Evolutionary conservation across 2,888 invertebrate species (phyloP), one percentile per base, ranked within the genome.

Genomic region (Acleris sparsana): DNA sequence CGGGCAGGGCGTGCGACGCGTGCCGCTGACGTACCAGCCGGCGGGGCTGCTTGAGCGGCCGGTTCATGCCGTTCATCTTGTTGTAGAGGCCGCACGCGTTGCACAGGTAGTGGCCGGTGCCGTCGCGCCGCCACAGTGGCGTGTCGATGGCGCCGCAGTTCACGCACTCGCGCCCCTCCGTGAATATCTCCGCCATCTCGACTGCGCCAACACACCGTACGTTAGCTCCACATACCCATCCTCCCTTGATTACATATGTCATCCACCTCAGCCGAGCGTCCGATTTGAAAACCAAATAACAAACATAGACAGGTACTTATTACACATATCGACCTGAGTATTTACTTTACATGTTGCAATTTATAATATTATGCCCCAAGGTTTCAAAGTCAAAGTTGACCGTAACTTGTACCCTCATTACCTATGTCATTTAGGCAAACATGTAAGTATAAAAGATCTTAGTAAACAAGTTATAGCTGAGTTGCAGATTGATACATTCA

Each of bases 21-120:
- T 84, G 87, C 78, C 92, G 91, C 88, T 87, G 85, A 94, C 97
- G 97, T 94, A 99, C 99, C 95, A 98, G 96, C 94, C 99, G 97
- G 87, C 98, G 98, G 75, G 99, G 99, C 93, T 99, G 99, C 89
- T 99, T 98, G 80, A 99, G 94, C 74, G 99, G 99, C 79, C 99
- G 94, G 94, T 98, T 98, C 95, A 98, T 97, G 86, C 99, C 99
- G 93, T 99, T 99, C 98, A 99, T 99, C 94, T 99, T 99, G 94
- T 97, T 98, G 95, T 99, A 99, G 83, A 99, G 97, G 80, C 99
- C 99, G 93, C 99, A 99, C 74, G 99, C 99, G 94, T 99, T 99
- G 95, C 99, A 99, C 80, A 99, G 95, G 93, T 99, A 99, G 94
- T 99, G 99, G 73, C 99, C 99, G 80, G 98, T 98, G 88, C 98